These are phyloP conservation scores for Rhinogobio ventralis DNA, from an alignment of 2,797 vertebrate species.

Conservation along the genomic window DNA sequence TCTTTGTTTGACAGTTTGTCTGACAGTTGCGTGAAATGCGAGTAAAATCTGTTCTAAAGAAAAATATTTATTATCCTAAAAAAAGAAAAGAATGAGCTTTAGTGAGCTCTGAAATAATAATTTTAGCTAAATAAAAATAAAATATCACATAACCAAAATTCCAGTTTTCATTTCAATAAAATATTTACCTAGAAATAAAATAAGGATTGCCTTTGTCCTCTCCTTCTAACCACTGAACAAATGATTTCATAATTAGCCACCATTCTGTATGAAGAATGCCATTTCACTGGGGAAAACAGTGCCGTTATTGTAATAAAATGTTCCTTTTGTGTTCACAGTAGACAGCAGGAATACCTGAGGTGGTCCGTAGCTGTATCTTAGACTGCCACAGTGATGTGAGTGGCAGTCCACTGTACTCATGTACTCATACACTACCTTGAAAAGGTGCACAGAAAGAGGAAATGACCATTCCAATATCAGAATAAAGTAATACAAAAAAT, in stretches of 20 bases:
- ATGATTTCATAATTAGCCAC: conserved; percentile 19
- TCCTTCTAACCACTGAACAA: conserved; percentile 13
- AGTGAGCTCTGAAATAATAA: conserved; percentile 26
- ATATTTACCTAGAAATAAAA: conserved; percentile 57
- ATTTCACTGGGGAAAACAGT: conserved; percentile 19
- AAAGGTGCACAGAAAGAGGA: conserved; percentile 52
- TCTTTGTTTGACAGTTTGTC: conserved; percentile 24
- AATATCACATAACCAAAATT: conserved; percentile 56
- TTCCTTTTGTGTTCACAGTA: conserved; percentile 77
- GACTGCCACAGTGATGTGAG: conserved; percentile 69
- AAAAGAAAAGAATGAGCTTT: conserved; percentile 30
- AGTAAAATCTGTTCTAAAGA: conserved; percentile 9
- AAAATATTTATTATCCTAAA: conserved; percentile 21
- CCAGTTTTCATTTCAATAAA: conserved; percentile 62
- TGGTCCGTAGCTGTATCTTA: conserved; percentile 70
- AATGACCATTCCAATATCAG: not conserved
- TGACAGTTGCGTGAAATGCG: not conserved
- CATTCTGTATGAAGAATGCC: conserved; percentile 18
- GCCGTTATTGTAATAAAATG: conserved; percentile 47
- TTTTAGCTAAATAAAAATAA: conserved; percentile 20
- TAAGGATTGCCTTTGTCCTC: conserved; percentile 28
- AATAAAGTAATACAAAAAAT: conserved; percentile 45
- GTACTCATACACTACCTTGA: conserved; percentile 36
- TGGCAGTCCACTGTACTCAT: conserved; percentile 58
- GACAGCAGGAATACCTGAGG: conserved; percentile 80